Evolutionary conservation across 2,797 vertebrate species (phyloP).

Genomic region (Carapus acus): DNA sequence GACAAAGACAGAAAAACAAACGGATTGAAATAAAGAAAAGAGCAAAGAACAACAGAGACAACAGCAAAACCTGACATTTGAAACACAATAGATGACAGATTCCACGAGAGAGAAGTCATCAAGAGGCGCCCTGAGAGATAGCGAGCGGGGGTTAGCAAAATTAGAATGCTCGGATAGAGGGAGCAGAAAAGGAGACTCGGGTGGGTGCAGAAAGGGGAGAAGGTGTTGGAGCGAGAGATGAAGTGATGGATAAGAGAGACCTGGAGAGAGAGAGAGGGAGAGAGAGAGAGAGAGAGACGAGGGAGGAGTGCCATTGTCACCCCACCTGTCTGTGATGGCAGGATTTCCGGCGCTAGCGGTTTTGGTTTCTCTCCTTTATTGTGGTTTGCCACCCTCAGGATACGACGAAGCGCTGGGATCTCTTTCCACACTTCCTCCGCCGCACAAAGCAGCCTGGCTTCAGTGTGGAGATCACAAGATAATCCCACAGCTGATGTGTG

Average conservation of each 20-base stretch:
- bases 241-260: slow-evolving; percentile 26
- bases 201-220: slow-evolving; percentile 2
- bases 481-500: slow-evolving; percentile 29
- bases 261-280: not conserved
- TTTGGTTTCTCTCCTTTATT: slow-evolving; percentile 52
- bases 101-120: not conserved
- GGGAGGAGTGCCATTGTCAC: slow-evolving; percentile 37
- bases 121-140: not conserved
- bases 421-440: slow-evolving; percentile 53
- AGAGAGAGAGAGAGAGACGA: not conserved
- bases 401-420: slow-evolving; percentile 36
- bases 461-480: slow-evolving; percentile 48
- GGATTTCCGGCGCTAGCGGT: slow-evolving; percentile 50
- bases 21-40: too few species aligned
- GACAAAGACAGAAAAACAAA: too few species aligned
- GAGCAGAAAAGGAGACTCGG: slow-evolving; percentile 10
- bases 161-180: not conserved
- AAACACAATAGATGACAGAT: too few species aligned
- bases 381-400: slow-evolving; percentile 50
- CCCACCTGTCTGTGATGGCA: slow-evolving; percentile 50
- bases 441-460: slow-evolving; percentile 43
- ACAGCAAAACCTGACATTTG: too few species aligned
- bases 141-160: not conserved
- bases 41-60: too few species aligned
- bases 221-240: not conserved